Evolutionary conservation across 2,113 vertebrate species (phyloP), one percentile per base, ranked within the genome.

Genomic region (Rhinichthys klamathensis): DNA sequence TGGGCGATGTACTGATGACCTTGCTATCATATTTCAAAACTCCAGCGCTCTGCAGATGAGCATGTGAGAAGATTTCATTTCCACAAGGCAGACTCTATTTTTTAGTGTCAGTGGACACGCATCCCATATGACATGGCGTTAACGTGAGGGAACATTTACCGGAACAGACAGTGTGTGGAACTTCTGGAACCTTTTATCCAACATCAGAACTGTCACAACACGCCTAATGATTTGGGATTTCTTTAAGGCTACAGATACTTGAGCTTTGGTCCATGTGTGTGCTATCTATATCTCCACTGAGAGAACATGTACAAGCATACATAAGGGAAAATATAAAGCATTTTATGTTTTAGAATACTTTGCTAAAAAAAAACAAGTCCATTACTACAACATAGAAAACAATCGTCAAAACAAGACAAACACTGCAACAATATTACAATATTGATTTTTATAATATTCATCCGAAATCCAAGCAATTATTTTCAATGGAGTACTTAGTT

Each of bases 11-110:
- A 74, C 78, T 70, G 41, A 78, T 89, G 85, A 86, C 88, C 82
- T 89, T 89, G 70, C 70, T 63, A 89, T 89, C 85, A 82, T 84
- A 75, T 89, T 89, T 89, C 85, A 86, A 75, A 84, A 82, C 54
- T 89, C 77, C 85, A 86, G 72, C 77, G 35, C 56, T 77, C 75
- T n/a, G 65, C 74, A 73, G 46, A 75, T 56, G 70, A 86, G 60
- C 58, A 44, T 61, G 58, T 76, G 69, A 80, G 38, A 38, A 32
- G 70, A 84, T 86, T 58, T 81, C 41, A 70, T 84, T 86, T 86
- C 69, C 25, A 44, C 51, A 30, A 60, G 80, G 69, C 51, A 61
- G 15, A 76, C 35, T 75, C 56, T 75, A 46, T 79, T 46, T 73
- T 82, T 85, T 73, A 18, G 73, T 82, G 83, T 67, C 46, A 18